Conservation (phyloP, 2,888 invertebrate genomes). For the Tortricodes alternella region DNA sequence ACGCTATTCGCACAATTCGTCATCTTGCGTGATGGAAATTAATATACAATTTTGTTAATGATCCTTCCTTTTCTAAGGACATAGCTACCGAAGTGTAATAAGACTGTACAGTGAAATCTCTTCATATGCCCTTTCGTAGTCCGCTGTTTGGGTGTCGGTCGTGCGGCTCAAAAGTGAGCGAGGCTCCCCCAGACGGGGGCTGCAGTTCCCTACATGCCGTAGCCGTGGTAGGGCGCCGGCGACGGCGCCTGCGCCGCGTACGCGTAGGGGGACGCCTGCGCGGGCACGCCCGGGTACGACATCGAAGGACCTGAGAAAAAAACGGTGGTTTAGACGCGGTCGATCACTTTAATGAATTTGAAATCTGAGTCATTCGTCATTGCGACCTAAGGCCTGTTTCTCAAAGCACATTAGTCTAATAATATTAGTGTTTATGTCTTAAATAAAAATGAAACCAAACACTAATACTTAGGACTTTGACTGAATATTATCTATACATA, state of each 20-base stretch:
- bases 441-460: too few relatives aligned
- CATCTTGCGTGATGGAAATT: background rate
- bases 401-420: too few relatives aligned
- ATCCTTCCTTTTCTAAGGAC: too few relatives aligned
- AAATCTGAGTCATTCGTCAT: too few relatives aligned
- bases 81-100: background rate
- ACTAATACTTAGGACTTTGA: too few relatives aligned
- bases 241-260: slow-evolving; percentile 80
- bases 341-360: too few relatives aligned
- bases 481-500: too few relatives aligned
- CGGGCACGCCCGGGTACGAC: slow-evolving; percentile 72
- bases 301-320: slow-evolving; percentile 70
- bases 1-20: slow-evolving; percentile 6
- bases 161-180: slow-evolving; percentile 46
- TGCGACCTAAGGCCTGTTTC: too few relatives aligned
- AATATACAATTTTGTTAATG: too few relatives aligned
- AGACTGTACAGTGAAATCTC: too few relatives aligned
- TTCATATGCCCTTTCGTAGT: too few relatives aligned
- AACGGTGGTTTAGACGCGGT: background rate
- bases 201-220: slow-evolving; percentile 76
- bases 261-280: slow-evolving; percentile 75
- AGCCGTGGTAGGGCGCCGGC: slow-evolving; percentile 80
- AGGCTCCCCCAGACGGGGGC: slow-evolving; percentile 44
- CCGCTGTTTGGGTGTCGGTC: background rate
- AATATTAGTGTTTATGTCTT: too few relatives aligned